Evolutionary conservation across 2,797 vertebrate species (phyloP), one percentile per base, ranked within the genome.

Genomic region (Peromyscus attwateri): DNA sequence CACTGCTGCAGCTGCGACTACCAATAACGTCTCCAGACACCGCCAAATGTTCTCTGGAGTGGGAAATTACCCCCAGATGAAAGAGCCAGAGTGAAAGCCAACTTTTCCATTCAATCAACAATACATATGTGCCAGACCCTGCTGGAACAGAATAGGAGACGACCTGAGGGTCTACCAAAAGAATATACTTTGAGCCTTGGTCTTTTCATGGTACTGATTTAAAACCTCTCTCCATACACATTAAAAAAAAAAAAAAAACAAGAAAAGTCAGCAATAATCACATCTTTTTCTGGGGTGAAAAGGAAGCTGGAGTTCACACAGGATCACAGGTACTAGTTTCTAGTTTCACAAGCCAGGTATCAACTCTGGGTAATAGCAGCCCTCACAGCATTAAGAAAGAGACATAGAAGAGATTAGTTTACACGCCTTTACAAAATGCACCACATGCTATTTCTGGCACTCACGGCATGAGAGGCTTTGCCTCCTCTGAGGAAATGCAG

Each of bases 371-470:
- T 84, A 77, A 84, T 0, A 93, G 84, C 12, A 97, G 77, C 46
- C 90, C 52, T 79, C 55, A 88, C 25, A 93, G 76, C 71, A 96
- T 21, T 70, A 97, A 93, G 49, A 92, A 94, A 87, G 91, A 31
- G 52, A 90, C 43, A 87, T 0, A 88, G 66, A 68, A 87, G 52
- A 96, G 76, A 97, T 85, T 46, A 89, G 75, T 90, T 87, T 66
- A 66, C 75, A 80, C 40, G 34, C n/a, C 80, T 92, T 55, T 90
- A 92, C 84, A 89, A 96, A 95, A 64, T 76, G 70, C 37, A 25
- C 13, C 71, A 16, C 1, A 29, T 82, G 73, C 34, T 96, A 88
- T 94, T 91, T 90, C 90, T 90, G 92, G 62, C 71, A 95, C 60
- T 92, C 49, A 34, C 68, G 60, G 89, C 64, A 68, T 87, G 89